A percentile compares a stretch with the other conserved stretches of the same genome.
phyloP scores from a whole-genome alignment of 2,888 invertebrate genomes.

The Portevinia maculata region DNA sequence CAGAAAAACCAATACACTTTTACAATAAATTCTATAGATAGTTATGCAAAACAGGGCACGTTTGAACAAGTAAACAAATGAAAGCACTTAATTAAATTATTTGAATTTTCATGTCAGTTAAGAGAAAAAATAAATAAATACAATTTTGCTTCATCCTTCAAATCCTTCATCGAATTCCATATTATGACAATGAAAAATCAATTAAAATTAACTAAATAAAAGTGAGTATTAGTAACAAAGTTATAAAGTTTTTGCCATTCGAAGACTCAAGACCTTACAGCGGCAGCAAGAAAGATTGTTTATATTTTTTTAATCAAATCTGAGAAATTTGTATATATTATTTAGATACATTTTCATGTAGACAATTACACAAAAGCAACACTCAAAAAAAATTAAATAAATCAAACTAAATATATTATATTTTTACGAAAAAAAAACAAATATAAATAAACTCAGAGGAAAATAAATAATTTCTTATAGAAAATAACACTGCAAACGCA shows the following conservation, averaged over 20 bases:
- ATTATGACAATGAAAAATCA: conserved; percentile 38
- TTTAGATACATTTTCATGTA: conserved; percentile 42
- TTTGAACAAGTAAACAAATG: conserved; percentile 77
- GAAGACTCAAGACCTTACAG: conserved; percentile 56
- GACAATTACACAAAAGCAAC: conserved; percentile 73
- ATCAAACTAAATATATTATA: conserved; percentile 10
- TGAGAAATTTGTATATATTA: conserved; percentile 36
- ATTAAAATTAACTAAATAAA: conserved; percentile 51
- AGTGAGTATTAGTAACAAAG: conserved; percentile 52
- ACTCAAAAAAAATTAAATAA: conserved; percentile 47
- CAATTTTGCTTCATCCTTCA: conserved; percentile 17
- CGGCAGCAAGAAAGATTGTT: conserved; percentile 53
- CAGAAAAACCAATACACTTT: conserved; percentile 27
- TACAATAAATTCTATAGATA: conserved; percentile 35
- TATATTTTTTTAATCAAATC: conserved; percentile 20
- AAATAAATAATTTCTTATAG: conserved; percentile 48
- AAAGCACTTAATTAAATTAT: conserved; percentile 69
- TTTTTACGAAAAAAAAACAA: conserved; percentile 16
- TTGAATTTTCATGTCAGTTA: conserved; percentile 45
- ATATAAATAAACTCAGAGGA: conserved; percentile 12
- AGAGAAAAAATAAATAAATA: not conserved
- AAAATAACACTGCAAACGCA: conserved; percentile 76
- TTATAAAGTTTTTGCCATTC: conserved; percentile 59
- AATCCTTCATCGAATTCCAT: conserved; percentile 4
- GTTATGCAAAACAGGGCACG: conserved; percentile 75